Base-by-base conservation (phyloP, 2,888 invertebrate species). In the Dryocosmus kuriphilus region DNA sequence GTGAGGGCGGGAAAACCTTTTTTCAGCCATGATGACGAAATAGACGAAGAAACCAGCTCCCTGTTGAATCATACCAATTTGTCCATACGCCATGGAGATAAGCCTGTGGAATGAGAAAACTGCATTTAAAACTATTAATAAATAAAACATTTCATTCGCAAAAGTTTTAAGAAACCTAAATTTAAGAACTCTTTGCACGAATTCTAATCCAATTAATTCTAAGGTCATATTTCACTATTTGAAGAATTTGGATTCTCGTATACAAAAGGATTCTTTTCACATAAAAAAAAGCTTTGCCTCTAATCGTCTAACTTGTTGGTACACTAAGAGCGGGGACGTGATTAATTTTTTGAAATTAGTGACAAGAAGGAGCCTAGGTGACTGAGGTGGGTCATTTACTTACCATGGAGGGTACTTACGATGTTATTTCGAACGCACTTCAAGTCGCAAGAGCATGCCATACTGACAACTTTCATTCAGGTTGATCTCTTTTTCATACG, bases 41-140 rank as follows among this genome's bases (percentile, higher is more conserved):
- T 99, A 99, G 77, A 98, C 97, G 94, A 99, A 99, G 96, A 99
- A 99, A 46, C 99, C 99, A 85, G 99, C 99, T n/a, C 98, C 97
- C 74, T 99, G 99, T 94, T 99, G 99, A 93, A 99, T 99, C 98
- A 99, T 99, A 90, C 99, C 99, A 92, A 99, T 99, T 93, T 99
- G 99, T 89, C 99, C 99, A 92, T 99, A 99, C 80, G 99, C 98
- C 97, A 99, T 98, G 84, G 98, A 98, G 93, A 99, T 99, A 93
- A 99, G 95, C 95, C 98, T 98, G 85, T 38, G 80, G 79, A 74
- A 82, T n/a, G n/a, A n/a, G n/a, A 81, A 62, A 75, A 16, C 9
- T 46, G 3, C n/a, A 51, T 51, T 71, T 0, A n/a, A 11, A 51
- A n/a, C 3, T n/a, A 9, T 5, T 9, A 9, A 8, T 30, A 9